Evolutionary conservation across 1,140 invertebrate species (phyloP), one percentile per base, ranked within the genome.

Genomic region (Rhopalosiphum maidis): DNA sequence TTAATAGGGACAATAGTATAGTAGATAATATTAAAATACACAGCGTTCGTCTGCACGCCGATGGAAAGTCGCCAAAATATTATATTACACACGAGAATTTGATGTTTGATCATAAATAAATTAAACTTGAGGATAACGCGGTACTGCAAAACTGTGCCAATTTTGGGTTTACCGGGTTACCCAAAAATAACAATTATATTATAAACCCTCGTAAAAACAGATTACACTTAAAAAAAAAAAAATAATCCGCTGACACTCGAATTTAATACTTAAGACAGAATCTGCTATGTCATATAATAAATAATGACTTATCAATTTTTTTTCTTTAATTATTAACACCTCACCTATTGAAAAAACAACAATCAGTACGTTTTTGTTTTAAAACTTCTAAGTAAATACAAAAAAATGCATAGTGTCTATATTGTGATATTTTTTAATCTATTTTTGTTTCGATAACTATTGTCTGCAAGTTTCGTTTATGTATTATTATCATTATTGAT

Each of bases 101-200:
- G 87, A 89, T 89, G 87, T 89, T 89, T 54, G 87, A 89, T 89
- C 87, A 35, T 89, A 54, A 89, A 68, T 68, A 68, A 89, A 48
- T 89, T 54, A 54, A 37, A 18, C 87, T 89, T 23, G 35, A 37
- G 54, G 35, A 89, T 54, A 89, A 37, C 48, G n/a, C 21, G n/a
- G 22, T 7, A 18, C 46, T 18, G 86, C 30, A 48, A 89, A 54
- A 89, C 48, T 51, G n/a, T 89, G 87, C 87, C 87, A 89, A 89
- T 2, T 54, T 35, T 25, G 23, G 2, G 35, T 51, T 51, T 48
- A 23, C 46, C n/a, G 22, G 18, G 35, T 54, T 55, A 30, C 60
- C 37, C 11, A 11, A 35, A 35, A 89, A 89, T 55, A 89, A 89
- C n/a, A 89, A 25, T 89, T 54, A 37, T 54, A 89, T 89, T 89